A percentile compares a stretch with the other conserved stretches of the same genome.
Conservation (phyloP, 2,888 invertebrate species). For the Spatulosminthurus flaviceps region DNA sequence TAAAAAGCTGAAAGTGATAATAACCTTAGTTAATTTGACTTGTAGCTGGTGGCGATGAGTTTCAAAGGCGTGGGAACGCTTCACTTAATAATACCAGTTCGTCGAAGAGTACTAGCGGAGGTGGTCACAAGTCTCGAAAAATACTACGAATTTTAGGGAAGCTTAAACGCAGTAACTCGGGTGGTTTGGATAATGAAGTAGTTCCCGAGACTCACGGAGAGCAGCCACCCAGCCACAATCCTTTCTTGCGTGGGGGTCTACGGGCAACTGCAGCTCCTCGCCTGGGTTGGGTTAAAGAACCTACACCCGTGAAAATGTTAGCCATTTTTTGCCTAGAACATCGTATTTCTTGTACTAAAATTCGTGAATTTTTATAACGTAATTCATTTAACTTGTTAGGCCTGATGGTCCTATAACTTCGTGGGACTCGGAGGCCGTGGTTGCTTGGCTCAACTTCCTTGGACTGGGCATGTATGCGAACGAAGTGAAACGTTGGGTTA, state of each 20-base stretch:
- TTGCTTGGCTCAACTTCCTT: conserved; percentile 81
- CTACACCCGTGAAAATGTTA: conserved; percentile 36
- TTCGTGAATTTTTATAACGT: too few species aligned
- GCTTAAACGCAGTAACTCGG: conserved; percentile 76
- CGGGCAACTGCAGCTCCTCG: conserved; percentile 79
- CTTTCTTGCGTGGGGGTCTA: conserved; percentile 71
- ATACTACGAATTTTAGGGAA: conserved; percentile 61
- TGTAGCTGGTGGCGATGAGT: conserved; percentile 5
- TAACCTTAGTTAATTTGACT: too few species aligned
- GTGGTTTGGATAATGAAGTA: conserved; percentile 73
- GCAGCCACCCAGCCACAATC: conserved; percentile 31
- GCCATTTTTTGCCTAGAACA: conserved; percentile 16
- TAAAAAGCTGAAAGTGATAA: background rate
- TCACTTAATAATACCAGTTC: background rate
- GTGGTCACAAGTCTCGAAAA: conserved; percentile 61
- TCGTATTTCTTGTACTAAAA: too few species aligned
- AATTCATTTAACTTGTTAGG: conserved; percentile 68
- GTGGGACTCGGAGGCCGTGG: conserved; percentile 83
- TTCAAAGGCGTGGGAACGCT: background rate
- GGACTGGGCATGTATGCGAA: conserved; percentile 81
- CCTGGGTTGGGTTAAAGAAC: conserved; percentile 71
- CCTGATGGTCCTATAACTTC: conserved; percentile 79
- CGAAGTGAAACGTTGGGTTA: conserved; percentile 85
- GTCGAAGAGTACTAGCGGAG: conserved; percentile 28
- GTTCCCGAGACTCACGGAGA: conserved; percentile 52